Conservation (phyloP, 1,140 invertebrate genomes). For the Drosophila melanogaster region Release_6_plus_ISO1_MT NT_037436.4:10333501-10334000, state of each 20-base stretch:
- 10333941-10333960: constrained; percentile 3
- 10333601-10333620: constrained; percentile 66
- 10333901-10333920: constrained; percentile 19
- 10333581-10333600: constrained; percentile 74
- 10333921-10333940: constrained; percentile 63
- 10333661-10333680: constrained; percentile 5
- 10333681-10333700: constrained; percentile 3
- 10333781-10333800: constrained; percentile 83
- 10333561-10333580: constrained; percentile 71
- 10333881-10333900: constrained; percentile 63
- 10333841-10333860: constrained; percentile 78
- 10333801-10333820: constrained; percentile 58
- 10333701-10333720: constrained; percentile 32
- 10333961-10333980: constrained; percentile 17
- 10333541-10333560: constrained; percentile 10
- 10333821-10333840: constrained; percentile 50
- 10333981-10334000: constrained; percentile 54
- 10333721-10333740: constrained; percentile 82
- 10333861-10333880: constrained; percentile 82
- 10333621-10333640: constrained; percentile 37
- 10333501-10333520: constrained; percentile 72
- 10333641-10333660: constrained; percentile 13
- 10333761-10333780: constrained; percentile 84
- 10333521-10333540: constrained; percentile 79
- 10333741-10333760: constrained; percentile 84